Conservation (phyloP, 2,888 invertebrate species). For the Thera britannica region DNA sequence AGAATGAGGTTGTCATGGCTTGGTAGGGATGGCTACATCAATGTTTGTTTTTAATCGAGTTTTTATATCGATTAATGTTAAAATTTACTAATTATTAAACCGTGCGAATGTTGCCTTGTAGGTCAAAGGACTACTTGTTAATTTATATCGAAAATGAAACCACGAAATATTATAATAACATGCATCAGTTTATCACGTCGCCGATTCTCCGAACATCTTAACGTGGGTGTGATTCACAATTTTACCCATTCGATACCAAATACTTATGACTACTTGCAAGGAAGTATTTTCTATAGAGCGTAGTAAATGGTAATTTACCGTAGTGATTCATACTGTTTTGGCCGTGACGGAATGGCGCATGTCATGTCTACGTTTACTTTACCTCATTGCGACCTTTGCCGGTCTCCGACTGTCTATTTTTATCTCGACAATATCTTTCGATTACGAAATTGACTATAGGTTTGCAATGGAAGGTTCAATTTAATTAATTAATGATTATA, state of each 20-base stretch:
- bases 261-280: conserved; percentile 44
- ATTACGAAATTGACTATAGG: conserved; percentile 8
- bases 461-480: background rate
- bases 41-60: too few species aligned
- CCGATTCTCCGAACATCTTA: conserved; percentile 48
- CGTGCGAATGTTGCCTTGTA: too few species aligned
- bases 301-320: conserved; percentile 58
- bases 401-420: conserved; percentile 16
- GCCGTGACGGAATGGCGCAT: conserved; percentile 61
- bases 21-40: too few species aligned
- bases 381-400: conserved; percentile 59
- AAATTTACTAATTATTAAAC: too few species aligned
- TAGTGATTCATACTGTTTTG: conserved; percentile 60
- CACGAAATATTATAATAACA: conserved; percentile 54
- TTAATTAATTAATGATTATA: too few species aligned
- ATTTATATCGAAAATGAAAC: too few species aligned
- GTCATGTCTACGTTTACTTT: conserved; percentile 47
- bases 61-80: too few species aligned
- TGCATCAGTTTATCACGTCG: conserved; percentile 44
- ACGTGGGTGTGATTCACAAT: conserved; percentile 59
- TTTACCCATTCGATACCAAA: conserved; percentile 44
- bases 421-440: conserved; percentile 18
- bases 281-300: conserved; percentile 46
- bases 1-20: too few species aligned
- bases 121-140: too few species aligned